These are phyloP conservation scores for Tortricodes alternella DNA, from an alignment of 2,888 invertebrate species.

Conservation along the genomic window DNA sequence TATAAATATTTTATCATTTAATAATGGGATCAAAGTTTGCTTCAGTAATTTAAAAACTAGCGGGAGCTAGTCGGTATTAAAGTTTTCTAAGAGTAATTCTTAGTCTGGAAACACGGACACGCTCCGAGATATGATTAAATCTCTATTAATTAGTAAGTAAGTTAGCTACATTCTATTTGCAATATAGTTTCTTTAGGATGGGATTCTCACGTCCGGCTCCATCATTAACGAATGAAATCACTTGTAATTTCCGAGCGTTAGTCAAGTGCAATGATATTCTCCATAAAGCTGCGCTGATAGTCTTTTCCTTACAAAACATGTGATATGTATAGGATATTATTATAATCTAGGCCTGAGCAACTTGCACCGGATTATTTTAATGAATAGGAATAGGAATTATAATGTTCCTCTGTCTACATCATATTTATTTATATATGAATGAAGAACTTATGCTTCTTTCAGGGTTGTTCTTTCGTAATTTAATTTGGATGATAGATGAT, in stretches of 20 bases:
- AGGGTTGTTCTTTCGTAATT: conserved; percentile 67
- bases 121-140: conserved; percentile 23
- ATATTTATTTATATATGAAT: conserved; percentile 76
- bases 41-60: conserved; percentile 14
- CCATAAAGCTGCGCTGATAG: neutral
- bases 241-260: conserved; percentile 9
- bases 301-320: neutral
- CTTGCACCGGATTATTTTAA: conserved; percentile 64
- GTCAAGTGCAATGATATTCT: conserved; percentile 1
- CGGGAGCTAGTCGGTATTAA: neutral
- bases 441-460: conserved; percentile 60
- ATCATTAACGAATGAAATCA: conserved; percentile 13
- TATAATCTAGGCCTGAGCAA: conserved; percentile 27
- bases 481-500: conserved; percentile 52
- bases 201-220: conserved; percentile 9
- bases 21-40: conserved; percentile 10
- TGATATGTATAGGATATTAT: conserved; percentile 12
- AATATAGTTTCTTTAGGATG: conserved; percentile 7
- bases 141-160: conserved; percentile 10
- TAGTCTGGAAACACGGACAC: neutral
- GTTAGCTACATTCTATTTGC: conserved; percentile 14
- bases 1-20: conserved; percentile 22
- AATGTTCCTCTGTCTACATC: conserved; percentile 60
- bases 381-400: too few species aligned
- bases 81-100: conserved; percentile 16